Conservation (phyloP, 2,888 invertebrate genomes). For the Agrilus cyanescens region DNA sequence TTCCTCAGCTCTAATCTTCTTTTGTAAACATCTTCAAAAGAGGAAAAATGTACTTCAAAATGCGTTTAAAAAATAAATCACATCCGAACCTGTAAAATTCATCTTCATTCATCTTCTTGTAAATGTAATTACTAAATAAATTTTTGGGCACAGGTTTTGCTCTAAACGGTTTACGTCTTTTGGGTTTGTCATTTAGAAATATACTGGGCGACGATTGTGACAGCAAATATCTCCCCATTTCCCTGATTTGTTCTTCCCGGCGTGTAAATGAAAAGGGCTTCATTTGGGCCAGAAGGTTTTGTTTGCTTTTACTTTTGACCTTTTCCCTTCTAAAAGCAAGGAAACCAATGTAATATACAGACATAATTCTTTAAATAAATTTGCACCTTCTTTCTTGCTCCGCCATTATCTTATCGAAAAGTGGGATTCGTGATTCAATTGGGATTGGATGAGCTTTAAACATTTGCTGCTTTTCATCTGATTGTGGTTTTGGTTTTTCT, state of each 20-base stretch:
- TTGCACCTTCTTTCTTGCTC: constrained; percentile 58
- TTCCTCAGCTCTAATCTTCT: constrained; percentile 57
- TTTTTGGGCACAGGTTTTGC: constrained; percentile 60
- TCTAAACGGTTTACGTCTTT: constrained; percentile 45
- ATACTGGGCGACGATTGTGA: constrained; percentile 34
- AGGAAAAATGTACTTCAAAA: neutral
- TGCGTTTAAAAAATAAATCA: neutral
- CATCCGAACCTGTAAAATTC: constrained; percentile 51
- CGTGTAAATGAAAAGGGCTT: constrained; percentile 53
- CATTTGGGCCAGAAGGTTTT: constrained; percentile 50
- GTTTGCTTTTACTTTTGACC: constrained; percentile 48
- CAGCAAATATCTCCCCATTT: constrained; percentile 25
- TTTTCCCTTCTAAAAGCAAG: constrained; percentile 40
- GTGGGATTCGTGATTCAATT: constrained; percentile 56
- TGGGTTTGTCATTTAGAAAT: constrained; percentile 27
- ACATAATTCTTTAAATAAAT: neutral
- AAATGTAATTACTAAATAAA: constrained; percentile 57
- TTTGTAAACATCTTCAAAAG: constrained; percentile 45
- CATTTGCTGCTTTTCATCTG: constrained; percentile 37
- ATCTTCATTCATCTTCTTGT: constrained; percentile 58
- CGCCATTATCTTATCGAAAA: constrained; percentile 59
- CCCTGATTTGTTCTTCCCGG: constrained; percentile 42
- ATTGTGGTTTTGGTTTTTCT: constrained; percentile 27
- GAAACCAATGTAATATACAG: neutral
- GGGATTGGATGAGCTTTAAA: constrained; percentile 54